A percentile compares a stretch with the other conserved stretches of the same genome.
Evolutionary conservation across 1,140 invertebrate species (phyloP).

Genomic region (Diorhabda carinulata): DNA sequence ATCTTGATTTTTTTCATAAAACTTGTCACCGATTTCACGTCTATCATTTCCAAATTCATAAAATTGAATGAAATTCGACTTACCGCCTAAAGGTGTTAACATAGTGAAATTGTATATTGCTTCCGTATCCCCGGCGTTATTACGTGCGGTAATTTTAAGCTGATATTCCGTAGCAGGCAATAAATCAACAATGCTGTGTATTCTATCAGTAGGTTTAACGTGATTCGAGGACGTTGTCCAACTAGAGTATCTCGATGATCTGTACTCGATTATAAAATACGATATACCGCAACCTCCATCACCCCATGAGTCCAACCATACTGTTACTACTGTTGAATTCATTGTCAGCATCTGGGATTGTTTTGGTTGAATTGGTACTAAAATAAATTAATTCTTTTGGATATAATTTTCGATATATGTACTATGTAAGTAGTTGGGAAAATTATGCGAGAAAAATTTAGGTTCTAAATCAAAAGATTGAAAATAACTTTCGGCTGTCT

Average conservation of each 20-base stretch:
- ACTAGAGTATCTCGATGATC: conserved; percentile 46
- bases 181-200: conserved; percentile 75
- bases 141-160: conserved; percentile 82
- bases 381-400: conserved; percentile 30
- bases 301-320: conserved; percentile 83
- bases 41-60: too few relatives aligned
- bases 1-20: too few relatives aligned
- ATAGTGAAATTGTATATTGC: conserved; percentile 86
- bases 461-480: too few relatives aligned
- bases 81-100: conserved; percentile 68
- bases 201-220: conserved; percentile 70
- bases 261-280: conserved; percentile 82
- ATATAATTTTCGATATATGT: too few relatives aligned
- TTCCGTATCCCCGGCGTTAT: conserved; percentile 85
- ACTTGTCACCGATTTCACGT: too few relatives aligned
- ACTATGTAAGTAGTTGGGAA: too few relatives aligned
- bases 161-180: conserved; percentile 82
- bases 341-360: conserved; percentile 79
- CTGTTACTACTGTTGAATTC: conserved; percentile 84
- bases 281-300: conserved; percentile 86
- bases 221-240: conserved; percentile 74
- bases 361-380: conserved; percentile 73
- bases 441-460: too few relatives aligned
- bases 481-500: too few relatives aligned
- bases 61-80: conserved; percentile 29